These are phyloP conservation scores for Salvelinus fontinalis DNA, from an alignment of 2,113 vertebrate genomes.

Conservation along the genomic window DNA sequence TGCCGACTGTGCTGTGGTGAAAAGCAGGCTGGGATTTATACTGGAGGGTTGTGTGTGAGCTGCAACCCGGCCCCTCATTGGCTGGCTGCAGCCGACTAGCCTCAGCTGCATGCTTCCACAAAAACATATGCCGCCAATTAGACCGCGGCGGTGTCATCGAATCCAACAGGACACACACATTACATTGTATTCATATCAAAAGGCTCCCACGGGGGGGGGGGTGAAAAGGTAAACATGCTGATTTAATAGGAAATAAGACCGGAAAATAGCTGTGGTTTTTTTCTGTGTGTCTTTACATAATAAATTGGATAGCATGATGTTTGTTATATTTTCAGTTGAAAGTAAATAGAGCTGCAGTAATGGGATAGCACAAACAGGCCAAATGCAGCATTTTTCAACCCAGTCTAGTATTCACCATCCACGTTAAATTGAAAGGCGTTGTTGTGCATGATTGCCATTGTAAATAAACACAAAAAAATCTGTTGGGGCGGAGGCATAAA, in stretches of 20 bases:
- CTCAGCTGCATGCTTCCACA: conserved; percentile 15
- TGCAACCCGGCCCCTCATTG: background rate
- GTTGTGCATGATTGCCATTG: background rate
- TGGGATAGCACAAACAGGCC: conserved; percentile 33
- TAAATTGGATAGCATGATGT: background rate
- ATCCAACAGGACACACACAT: conserved; percentile 10
- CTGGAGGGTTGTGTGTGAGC: conserved; percentile 22
- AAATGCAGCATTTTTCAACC: conserved; percentile 18
- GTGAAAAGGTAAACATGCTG: background rate
- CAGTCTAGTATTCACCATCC: background rate
- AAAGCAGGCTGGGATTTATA: background rate
- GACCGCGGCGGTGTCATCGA: conserved; percentile 35
- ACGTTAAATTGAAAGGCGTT: background rate
- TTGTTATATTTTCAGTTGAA: conserved; percentile 32
- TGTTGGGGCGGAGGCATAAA: background rate
- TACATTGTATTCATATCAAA: background rate
- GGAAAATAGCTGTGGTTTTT: background rate
- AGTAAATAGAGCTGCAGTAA: conserved; percentile 51
- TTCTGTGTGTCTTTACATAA: background rate
- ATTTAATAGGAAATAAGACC: too few relatives aligned
- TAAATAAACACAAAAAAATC: background rate
- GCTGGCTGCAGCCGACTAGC: background rate
- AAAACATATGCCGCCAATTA: conserved; percentile 44
- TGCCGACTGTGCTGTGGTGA: too few relatives aligned
- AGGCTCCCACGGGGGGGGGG: background rate